Evolutionary conservation across 2,113 vertebrate species (phyloP).

Genomic region (Ondatra zibethicus): DNA sequence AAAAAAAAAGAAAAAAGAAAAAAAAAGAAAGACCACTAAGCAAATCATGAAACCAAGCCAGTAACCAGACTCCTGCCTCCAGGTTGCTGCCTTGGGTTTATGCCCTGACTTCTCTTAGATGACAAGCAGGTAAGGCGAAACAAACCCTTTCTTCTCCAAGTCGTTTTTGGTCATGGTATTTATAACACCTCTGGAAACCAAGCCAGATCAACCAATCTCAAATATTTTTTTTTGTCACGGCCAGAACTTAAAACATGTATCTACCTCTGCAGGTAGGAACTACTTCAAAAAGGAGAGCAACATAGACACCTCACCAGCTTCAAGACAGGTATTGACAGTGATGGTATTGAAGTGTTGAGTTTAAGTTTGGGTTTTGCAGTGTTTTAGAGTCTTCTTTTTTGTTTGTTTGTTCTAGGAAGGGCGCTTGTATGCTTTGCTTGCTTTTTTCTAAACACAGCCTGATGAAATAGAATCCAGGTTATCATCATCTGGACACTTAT

Average conservation of each 20-base stretch:
- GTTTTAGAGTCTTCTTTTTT: neutral
- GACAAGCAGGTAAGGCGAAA: neutral
- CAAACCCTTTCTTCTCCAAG: neutral
- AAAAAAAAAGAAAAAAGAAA: no score
- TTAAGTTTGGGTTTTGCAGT: neutral
- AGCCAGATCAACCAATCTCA: neutral
- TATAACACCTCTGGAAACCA: neutral
- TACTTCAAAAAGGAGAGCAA: neutral
- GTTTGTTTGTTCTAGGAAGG: neutral
- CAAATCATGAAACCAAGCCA: neutral
- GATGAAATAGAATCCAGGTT: neutral
- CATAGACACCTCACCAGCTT: neutral
- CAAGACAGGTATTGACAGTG: neutral
- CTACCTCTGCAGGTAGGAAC: neutral
- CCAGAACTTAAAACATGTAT: conserved; percentile 11
- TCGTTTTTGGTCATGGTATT: neutral
- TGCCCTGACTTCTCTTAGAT: neutral
- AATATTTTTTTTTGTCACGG: conserved; percentile 58
- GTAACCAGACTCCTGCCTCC: neutral
- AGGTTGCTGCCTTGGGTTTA: neutral
- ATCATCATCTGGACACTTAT: neutral
- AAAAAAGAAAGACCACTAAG: neutral
- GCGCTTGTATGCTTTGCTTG: neutral
- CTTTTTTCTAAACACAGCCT: neutral
- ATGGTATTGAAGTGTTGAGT: neutral